phyloP scores from a whole-genome alignment of 2,797 vertebrate species.

The Furcifer pardalis region DNA sequence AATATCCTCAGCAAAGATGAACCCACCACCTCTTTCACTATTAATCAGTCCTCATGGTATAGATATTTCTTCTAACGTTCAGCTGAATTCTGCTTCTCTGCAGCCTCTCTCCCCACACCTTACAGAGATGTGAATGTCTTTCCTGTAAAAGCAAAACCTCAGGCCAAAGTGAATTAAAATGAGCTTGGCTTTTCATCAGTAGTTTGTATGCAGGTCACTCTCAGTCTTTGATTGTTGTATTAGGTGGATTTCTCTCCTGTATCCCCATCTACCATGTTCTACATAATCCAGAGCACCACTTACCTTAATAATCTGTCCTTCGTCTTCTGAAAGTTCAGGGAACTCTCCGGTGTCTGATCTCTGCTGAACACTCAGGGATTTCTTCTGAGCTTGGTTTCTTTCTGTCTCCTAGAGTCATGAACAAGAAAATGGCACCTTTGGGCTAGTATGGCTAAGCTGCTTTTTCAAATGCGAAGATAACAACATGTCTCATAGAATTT shows the following conservation, averaged over 20 bases:
- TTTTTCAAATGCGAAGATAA: conserved; percentile 1
- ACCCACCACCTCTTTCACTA: background rate
- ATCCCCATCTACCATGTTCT: background rate
- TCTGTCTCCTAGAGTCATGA: conserved; percentile 59
- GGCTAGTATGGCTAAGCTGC: background rate
- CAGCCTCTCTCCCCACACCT: background rate
- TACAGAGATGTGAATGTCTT: background rate
- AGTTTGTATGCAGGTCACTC: background rate
- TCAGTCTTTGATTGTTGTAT: background rate
- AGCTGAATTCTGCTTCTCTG: background rate
- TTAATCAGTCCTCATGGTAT: background rate
- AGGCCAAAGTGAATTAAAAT: background rate
- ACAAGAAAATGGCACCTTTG: conserved; percentile 3
- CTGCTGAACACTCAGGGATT: conserved; percentile 60
- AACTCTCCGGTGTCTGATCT: conserved; percentile 52
- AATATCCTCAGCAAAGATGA: background rate
- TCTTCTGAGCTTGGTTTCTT: conserved; percentile 64
- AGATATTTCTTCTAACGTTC: background rate
- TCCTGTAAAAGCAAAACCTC: background rate
- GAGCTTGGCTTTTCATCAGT: background rate
- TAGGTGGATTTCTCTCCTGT: background rate
- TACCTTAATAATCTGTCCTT: conserved; percentile 56
- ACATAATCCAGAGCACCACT: background rate
- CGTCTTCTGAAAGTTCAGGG: background rate
- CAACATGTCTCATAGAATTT: background rate